Conservation (phyloP, 2,797 vertebrate species). For the Pogonophryne albipinna region DNA sequence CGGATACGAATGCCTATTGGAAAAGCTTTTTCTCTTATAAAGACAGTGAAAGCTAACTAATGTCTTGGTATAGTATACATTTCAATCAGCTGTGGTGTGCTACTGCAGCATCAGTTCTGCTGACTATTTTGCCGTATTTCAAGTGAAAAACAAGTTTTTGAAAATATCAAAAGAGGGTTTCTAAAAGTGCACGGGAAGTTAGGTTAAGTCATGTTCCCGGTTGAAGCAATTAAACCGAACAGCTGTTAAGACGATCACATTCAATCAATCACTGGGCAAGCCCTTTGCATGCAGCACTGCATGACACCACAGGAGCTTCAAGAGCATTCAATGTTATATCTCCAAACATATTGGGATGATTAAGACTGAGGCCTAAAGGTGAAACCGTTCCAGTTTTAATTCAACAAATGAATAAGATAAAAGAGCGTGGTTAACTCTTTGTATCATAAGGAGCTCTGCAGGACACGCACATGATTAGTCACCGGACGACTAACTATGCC, state of each 20-base stretch:
- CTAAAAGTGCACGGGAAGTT: slow-evolving; percentile 19
- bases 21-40: not conserved
- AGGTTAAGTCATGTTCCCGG: not conserved
- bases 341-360: not conserved
- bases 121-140: not conserved
- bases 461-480: slow-evolving; percentile 53
- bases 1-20: not conserved
- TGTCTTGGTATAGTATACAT: not conserved
- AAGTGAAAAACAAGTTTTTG: slow-evolving; percentile 2
- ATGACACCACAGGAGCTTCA: not conserved
- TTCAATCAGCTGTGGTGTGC: not conserved
- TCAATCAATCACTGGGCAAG: slow-evolving; percentile 46
- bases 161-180: not conserved
- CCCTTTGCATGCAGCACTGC: slow-evolving; percentile 16
- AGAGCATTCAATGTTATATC: not conserved
- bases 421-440: slow-evolving; percentile 24
- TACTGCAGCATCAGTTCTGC: not conserved
- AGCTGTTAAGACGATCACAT: slow-evolving; percentile 37
- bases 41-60: not conserved
- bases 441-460: slow-evolving; percentile 34
- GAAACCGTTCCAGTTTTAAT: slow-evolving; percentile 6
- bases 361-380: slow-evolving; percentile 15
- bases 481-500: slow-evolving; percentile 67
- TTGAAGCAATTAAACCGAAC: slow-evolving; percentile 32
- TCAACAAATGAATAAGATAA: slow-evolving; percentile 29